Evolutionary conservation across 53 echinoderm and acorn worm genomes (phyloP), one percentile per base, ranked within the genome.

Genomic region (Zoroaster sp.): DNA sequence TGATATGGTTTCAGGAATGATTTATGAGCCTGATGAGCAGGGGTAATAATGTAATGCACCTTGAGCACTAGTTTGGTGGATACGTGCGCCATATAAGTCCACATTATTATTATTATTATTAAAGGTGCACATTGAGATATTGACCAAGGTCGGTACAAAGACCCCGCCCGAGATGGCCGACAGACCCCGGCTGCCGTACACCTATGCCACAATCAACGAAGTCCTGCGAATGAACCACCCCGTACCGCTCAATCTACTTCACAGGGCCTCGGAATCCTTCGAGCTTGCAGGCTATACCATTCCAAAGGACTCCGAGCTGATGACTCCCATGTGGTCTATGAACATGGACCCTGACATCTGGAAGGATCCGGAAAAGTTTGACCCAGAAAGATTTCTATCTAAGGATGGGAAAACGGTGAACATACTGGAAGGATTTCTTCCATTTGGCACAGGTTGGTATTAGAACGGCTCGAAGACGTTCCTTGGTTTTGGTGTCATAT

Each of bases 231-330:
- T 85, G 0, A 30, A 44, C 12, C 85, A 85, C 71, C 85, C 85
- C 34, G 85, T 71, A 34, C 85, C 85, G 20, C 15, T 85, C 43
- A 85, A 51, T 70, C 85, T 85, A 2, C 49, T 85, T 4, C 85
- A 85, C 85, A 32, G 85, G 8, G 45, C 85, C 13, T 69, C 85
- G 36, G 72, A 69, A 36, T 36, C 85, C 52, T 35, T 71, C 70
- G 85, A 85, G 47, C 51, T 85, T n/a, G 85, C 85, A 30, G 85
- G 85, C 49, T 85, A 85, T 30, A 31, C 69, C 85, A 85, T 85
- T 20, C 85, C 85, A 4, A 34, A 69, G 71, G 85, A 69, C 1
- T 35, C 85, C 0, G 85, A 85, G 51, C 13, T 85, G 21, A 71
- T 85, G n/a, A 71, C 85, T 17, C 85, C 85, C 18, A 40, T 85